Base-by-base conservation (phyloP, 2,888 invertebrate genomes). In the Fragum fragum region DNA sequence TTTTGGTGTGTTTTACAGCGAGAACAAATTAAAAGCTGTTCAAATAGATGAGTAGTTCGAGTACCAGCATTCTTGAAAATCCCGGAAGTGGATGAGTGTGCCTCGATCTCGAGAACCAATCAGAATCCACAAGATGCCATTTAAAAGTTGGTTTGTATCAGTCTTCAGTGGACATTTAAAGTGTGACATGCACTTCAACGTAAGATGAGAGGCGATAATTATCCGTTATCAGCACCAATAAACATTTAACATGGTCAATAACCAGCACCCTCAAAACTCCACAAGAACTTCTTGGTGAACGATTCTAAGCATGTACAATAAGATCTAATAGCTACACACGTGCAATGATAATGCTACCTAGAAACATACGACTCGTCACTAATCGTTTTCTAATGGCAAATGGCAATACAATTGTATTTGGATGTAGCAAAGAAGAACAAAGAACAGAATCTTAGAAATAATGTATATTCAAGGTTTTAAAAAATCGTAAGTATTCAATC, bases 71-170 rank as follows among this genome's bases (percentile, higher is more conserved):
- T 73, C 47, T 55, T 69, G 28, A 59, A 52, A 53, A 39, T 68
- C 69, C 81, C 72, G 76, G 76, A 81, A 76, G 76, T 63, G 7
- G 36, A 55, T 26, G 73, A 69, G 68, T 52, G 52, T 69, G 76
- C 76, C 81, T 81, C 73, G 73, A 53, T 76, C 73, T 76, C 73
- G 73, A 68, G 36, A 63, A 21, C 76, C 73, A 81, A 73, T 73
- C 53, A 61, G 61, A 39, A 42, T 66, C 66, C 11, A n/a, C 42
- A 1, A 36, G 42, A 23, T 66, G 42, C 42, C 66, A 66, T 66
- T 42, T 66, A 26, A 23, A 42, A 66, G 23, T 66, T 39, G 42
- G 42, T 42, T 66, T 66, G 66, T 66, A 42, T 66, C 42, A 16
- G 39, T 66, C 26, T 66, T 66, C 23, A 66, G 29, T 42, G 66